A percentile compares a stretch with the other conserved stretches of the same genome.
These are phyloP conservation scores for Habrosyne pyritoides DNA, from an alignment of 2,888 invertebrate species.

Conservation along the genomic window DNA sequence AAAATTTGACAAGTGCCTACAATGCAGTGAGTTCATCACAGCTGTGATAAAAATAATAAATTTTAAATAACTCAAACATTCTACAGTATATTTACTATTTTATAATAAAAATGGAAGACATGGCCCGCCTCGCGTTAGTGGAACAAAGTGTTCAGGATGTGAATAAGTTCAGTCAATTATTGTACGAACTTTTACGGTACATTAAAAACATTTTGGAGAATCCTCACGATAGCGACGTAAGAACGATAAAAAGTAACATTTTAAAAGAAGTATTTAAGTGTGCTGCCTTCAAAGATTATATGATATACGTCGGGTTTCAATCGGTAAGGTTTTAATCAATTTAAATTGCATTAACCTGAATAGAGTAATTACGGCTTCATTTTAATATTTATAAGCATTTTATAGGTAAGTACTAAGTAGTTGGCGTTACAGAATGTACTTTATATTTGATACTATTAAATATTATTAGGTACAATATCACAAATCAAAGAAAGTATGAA, in stretches of 20 bases:
- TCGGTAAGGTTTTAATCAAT: conserved; percentile 45
- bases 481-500: too few species aligned
- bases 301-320: conserved; percentile 70
- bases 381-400: neutral
- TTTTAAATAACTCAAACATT: conserved; percentile 19
- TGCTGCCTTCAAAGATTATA: conserved; percentile 60
- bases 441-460: too few species aligned
- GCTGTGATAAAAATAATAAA: conserved; percentile 21
- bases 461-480: too few species aligned
- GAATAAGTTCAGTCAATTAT: conserved; percentile 58
- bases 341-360: conserved; percentile 4
- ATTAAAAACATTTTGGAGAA: conserved; percentile 66
- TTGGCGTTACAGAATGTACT: too few species aligned
- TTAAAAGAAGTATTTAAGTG: conserved; percentile 48
- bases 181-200: conserved; percentile 58
- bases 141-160: conserved; percentile 61
- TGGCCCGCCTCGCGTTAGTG: conserved; percentile 73
- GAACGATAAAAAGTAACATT: conserved; percentile 54
- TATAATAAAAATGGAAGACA: conserved; percentile 66
- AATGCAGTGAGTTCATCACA: conserved; percentile 41
- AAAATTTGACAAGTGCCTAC: conserved; percentile 68
- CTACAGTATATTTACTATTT: conserved; percentile 12
- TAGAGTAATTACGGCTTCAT: neutral
- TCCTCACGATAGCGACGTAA: conserved; percentile 62
- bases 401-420: neutral